Percentiles rank a stretch among this genome's conserved stretches.
Evolutionary conservation across 2,888 invertebrate species (phyloP).

Genomic region (Ornithoptera priamus): DNA sequence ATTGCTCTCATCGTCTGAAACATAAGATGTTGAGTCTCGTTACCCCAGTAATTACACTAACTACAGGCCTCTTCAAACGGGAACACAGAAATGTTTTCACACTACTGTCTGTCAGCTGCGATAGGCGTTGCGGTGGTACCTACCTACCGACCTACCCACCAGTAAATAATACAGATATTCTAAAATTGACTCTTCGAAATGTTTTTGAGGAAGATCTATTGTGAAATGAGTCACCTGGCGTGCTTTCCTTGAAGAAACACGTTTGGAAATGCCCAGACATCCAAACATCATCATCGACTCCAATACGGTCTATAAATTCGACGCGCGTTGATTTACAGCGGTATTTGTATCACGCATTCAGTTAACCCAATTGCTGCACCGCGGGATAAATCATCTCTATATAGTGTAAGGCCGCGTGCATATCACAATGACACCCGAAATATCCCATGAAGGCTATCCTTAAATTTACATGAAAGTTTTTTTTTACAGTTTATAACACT

Average conservation of each 20-base stretch:
- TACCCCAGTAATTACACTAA: no score
- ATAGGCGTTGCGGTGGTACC: no score
- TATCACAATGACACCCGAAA: slow-evolving; percentile 12
- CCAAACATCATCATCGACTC: slow-evolving; percentile 25
- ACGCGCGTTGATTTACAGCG: slow-evolving; percentile 28
- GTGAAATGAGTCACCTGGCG: slow-evolving; percentile 8
- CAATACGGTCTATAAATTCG: slow-evolving; percentile 26
- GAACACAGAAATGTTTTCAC: no score
- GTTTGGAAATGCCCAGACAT: slow-evolving; percentile 28
- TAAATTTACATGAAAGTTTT: background rate
- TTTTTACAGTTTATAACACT: background rate
- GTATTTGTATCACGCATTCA: slow-evolving; percentile 40
- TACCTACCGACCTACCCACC: no score
- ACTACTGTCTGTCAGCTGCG: no score
- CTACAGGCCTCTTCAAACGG: no score
- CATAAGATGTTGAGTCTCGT: no score
- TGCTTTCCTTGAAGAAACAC: slow-evolving; percentile 22
- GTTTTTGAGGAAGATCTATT: background rate
- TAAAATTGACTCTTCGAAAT: background rate
- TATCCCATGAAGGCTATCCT: slow-evolving; percentile 15
- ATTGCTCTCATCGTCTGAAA: no score
- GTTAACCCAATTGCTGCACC: slow-evolving; percentile 57
- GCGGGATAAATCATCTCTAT: slow-evolving; percentile 49
- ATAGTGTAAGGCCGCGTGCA: slow-evolving; percentile 32
- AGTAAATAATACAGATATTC: background rate